These are phyloP conservation scores for Phylloscopus trochilus DNA, from an alignment of 2,113 vertebrate genomes.

Conservation along the genomic window DNA sequence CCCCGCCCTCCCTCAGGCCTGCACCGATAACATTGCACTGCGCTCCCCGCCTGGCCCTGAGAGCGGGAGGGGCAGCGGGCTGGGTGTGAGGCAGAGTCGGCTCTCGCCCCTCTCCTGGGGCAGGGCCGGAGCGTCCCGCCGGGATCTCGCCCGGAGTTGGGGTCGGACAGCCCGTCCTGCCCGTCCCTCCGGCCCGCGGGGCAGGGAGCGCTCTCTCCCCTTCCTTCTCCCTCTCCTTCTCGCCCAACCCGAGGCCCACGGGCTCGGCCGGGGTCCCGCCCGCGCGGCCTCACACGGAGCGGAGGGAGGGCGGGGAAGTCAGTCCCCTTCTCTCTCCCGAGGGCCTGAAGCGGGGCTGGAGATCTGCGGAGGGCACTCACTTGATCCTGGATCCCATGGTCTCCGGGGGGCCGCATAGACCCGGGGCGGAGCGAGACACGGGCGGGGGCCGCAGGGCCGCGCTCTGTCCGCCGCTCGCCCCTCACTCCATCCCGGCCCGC, in stretches of 20 bases:
- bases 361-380: slow-evolving; percentile 71
- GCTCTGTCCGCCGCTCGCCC: slow-evolving; percentile 61
- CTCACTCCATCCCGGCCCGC: slow-evolving; percentile 56
- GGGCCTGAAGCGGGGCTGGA: neutral
- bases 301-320: neutral
- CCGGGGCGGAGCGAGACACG: slow-evolving; percentile 1
- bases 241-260: slow-evolving; percentile 55
- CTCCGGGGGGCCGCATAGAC: slow-evolving; percentile 75
- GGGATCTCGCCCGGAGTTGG: neutral
- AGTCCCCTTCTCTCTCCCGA: slow-evolving; percentile 3
- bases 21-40: neutral
- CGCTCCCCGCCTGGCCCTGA: neutral
- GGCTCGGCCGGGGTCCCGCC: slow-evolving; percentile 46
- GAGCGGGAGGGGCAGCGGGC: neutral
- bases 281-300: slow-evolving; percentile 47
- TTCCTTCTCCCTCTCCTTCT: neutral
- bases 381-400: slow-evolving; percentile 83
- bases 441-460: slow-evolving; percentile 15
- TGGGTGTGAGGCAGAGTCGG: neutral
- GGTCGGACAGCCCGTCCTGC: neutral
- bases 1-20: neutral
- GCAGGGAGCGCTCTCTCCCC: neutral
- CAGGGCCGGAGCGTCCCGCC: neutral
- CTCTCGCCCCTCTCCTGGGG: neutral
- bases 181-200: neutral